phyloP scores from a whole-genome alignment of 2,888 invertebrate species.

The Ichneumoninae sp. region DNA sequence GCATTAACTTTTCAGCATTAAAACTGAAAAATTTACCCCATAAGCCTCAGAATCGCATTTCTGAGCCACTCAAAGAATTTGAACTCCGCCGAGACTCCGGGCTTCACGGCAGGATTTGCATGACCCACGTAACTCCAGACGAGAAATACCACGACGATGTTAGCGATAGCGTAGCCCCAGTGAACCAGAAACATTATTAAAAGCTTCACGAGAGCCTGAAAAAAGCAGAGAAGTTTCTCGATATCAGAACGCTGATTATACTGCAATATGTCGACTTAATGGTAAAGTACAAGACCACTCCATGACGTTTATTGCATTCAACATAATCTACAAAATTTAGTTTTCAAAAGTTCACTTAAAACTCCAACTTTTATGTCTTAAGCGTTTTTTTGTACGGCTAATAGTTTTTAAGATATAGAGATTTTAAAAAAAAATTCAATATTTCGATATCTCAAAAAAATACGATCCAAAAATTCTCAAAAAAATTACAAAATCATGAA shows the following conservation, averaged over 20 bases:
- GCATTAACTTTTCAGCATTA: neutral
- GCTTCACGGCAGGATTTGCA: conserved; percentile 97
- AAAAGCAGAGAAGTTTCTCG: neutral
- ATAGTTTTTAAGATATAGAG: too few relatives aligned
- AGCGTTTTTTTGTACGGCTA: too few relatives aligned
- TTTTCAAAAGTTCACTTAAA: too few relatives aligned
- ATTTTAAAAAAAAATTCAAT: too few relatives aligned
- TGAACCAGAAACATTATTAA: conserved; percentile 96
- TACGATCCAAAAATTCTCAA: too few relatives aligned
- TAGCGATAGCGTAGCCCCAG: conserved; percentile 95
- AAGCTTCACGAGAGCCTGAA: conserved; percentile 93
- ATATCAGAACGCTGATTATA: neutral
- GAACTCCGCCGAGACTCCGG: conserved; percentile 94
- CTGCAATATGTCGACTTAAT: neutral
- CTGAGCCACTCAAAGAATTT: conserved; percentile 92
- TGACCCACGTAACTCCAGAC: conserved; percentile 98
- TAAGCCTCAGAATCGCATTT: conserved; percentile 89
- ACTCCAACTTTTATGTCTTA: too few relatives aligned
- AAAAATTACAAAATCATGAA: too few relatives aligned
- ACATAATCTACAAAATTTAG: too few relatives aligned
- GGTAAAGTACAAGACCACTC: too few relatives aligned
- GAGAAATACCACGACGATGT: conserved; percentile 91
- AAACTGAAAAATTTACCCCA: conserved; percentile 87
- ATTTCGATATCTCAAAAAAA: too few relatives aligned
- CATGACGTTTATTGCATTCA: too few relatives aligned